Evolutionary conservation across 2,113 vertebrate genomes (phyloP).

Genomic region (Zapus hudsonius): DNA sequence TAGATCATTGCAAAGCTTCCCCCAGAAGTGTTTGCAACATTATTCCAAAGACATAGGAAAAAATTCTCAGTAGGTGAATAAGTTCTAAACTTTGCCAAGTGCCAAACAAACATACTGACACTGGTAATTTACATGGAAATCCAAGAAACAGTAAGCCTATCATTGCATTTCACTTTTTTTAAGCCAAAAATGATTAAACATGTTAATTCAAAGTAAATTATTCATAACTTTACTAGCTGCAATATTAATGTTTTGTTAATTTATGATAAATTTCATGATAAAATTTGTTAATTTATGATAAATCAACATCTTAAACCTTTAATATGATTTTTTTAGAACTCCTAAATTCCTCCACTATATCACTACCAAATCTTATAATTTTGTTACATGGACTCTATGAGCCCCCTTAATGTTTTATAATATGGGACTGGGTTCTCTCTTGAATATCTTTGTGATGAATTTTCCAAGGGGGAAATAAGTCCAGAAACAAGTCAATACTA

Average conservation of each 20-base stretch:
- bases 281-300: constrained; percentile 68
- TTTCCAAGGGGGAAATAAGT: constrained; percentile 56
- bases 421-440: neutral
- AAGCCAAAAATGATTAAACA: constrained; percentile 76
- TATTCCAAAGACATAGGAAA: constrained; percentile 59
- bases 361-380: constrained; percentile 42
- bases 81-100: constrained; percentile 68
- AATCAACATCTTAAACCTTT: constrained; percentile 60
- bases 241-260: constrained; percentile 69
- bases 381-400: constrained; percentile 45
- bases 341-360: neutral
- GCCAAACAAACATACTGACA: constrained; percentile 76
- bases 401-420: constrained; percentile 65
- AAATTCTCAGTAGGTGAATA: constrained; percentile 78
- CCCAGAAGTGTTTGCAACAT: constrained; percentile 26
- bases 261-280: constrained; percentile 35
- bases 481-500: constrained; percentile 55
- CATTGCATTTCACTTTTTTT: constrained; percentile 49
- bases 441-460: constrained; percentile 51
- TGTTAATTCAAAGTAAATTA: constrained; percentile 78
- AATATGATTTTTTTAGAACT: constrained; percentile 30
- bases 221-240: constrained; percentile 60
- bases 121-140: constrained; percentile 73
- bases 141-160: constrained; percentile 65
- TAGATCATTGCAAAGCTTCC: neutral